Conservation (phyloP, 2,888 invertebrate species). For the Shargacucullia verbasci region DNA sequence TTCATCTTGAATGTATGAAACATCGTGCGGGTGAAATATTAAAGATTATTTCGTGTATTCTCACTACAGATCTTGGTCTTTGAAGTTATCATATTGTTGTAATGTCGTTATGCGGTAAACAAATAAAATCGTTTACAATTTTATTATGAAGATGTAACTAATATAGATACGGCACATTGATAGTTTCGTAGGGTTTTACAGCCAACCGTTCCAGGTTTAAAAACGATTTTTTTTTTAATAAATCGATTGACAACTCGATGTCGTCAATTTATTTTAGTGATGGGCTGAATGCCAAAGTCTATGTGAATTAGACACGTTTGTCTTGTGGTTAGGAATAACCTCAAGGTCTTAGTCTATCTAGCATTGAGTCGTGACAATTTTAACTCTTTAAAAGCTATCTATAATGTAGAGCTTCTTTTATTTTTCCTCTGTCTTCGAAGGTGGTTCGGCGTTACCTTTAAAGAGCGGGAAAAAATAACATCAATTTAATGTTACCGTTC, state of each 20-base stretch:
- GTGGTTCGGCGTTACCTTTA: not conserved
- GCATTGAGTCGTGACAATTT: not conserved
- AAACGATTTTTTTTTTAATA: not conserved
- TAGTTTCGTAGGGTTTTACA: too few species aligned
- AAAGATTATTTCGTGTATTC: conserved; percentile 41
- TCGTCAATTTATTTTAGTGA: conserved; percentile 14
- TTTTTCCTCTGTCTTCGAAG: not conserved
- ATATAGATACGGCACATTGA: not conserved
- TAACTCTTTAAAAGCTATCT: not conserved
- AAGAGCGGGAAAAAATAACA: conserved; percentile 5
- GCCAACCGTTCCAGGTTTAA: not conserved
- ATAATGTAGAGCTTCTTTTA: too few species aligned
- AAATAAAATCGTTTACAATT: conserved; percentile 31
- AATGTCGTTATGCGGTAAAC: conserved; percentile 16
- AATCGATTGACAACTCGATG: conserved; percentile 14
- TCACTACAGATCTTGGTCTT: conserved; percentile 34
- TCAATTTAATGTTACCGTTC: not conserved
- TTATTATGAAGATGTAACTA: conserved; percentile 9
- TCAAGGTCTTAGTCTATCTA: conserved; percentile 14
- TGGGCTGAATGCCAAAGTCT: conserved; percentile 32
- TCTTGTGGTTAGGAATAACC: conserved; percentile 1
- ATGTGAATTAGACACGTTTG: conserved; percentile 7
- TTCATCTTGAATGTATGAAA: conserved; percentile 50
- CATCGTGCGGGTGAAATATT: conserved; percentile 49
- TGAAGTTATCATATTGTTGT: conserved; percentile 36